Evolutionary conservation across 2,113 vertebrate genomes (phyloP).

Genomic region (Pomatostomus ruficeps): DNA sequence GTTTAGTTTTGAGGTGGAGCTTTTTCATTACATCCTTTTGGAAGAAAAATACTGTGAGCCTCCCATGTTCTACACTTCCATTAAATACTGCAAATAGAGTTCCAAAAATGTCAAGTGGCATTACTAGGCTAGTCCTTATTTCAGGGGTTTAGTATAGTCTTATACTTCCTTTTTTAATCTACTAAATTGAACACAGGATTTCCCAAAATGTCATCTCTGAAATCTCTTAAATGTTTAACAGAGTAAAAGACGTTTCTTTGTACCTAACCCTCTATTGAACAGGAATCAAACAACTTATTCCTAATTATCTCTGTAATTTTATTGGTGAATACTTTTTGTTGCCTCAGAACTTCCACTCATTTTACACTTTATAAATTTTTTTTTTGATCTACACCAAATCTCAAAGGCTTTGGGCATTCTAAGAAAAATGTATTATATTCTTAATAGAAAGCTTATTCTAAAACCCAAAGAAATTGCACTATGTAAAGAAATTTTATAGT

Average conservation of each 20-base stretch:
- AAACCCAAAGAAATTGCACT: not conserved
- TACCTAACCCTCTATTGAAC: not conserved
- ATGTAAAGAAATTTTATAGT: not conserved
- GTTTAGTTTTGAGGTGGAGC: conserved; percentile 31
- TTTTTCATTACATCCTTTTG: conserved; percentile 5
- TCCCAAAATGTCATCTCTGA: not conserved
- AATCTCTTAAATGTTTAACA: not conserved
- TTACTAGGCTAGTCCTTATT: not conserved
- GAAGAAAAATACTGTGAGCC: not conserved
- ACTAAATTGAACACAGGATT: not conserved
- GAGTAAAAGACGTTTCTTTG: not conserved
- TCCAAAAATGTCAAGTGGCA: not conserved
- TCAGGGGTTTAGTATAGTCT: not conserved
- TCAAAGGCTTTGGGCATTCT: not conserved
- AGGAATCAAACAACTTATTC: not conserved
- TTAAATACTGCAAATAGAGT: not conserved
- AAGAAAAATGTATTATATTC: not conserved
- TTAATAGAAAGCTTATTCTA: not conserved
- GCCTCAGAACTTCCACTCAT: not conserved
- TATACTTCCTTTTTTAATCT: not conserved
- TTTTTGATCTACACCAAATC: not conserved
- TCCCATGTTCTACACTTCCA: not conserved
- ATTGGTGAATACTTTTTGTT: not conserved
- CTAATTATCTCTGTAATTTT: not conserved
- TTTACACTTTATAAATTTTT: not conserved